These are phyloP conservation scores for Molossus molossus DNA, from an alignment of 2,797 vertebrate genomes.

Conservation along the genomic window DNA sequence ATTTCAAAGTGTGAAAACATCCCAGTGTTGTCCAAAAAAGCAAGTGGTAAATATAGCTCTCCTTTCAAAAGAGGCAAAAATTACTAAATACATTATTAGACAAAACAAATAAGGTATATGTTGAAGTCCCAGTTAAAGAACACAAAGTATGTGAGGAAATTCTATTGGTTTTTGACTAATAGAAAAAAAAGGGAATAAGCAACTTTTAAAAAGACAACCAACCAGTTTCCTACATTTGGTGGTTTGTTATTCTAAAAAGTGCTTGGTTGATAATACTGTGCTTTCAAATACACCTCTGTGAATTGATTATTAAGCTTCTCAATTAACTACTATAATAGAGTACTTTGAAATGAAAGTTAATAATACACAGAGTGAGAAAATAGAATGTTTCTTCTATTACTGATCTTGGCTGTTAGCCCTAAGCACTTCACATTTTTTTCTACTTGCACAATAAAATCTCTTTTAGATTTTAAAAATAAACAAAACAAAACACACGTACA, in stretches of 20 bases:
- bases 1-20: constrained; percentile 56
- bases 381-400: constrained; percentile 14
- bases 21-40: background rate
- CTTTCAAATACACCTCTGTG: background rate
- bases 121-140: constrained; percentile 19
- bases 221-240: background rate
- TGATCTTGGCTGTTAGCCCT: background rate
- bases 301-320: constrained; percentile 54
- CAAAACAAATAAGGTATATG: constrained; percentile 34
- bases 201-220: constrained; percentile 33
- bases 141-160: constrained; percentile 34
- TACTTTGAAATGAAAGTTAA: constrained; percentile 29
- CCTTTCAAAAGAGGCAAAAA: background rate
- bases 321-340: constrained; percentile 13
- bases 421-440: constrained; percentile 60
- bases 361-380: constrained; percentile 29
- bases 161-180: background rate
- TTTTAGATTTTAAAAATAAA: constrained; percentile 58
- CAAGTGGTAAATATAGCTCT: background rate
- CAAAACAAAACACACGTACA: constrained; percentile 10
- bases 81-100: constrained; percentile 33
- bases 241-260: constrained; percentile 42
- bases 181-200: constrained; percentile 15
- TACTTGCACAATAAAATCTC: constrained; percentile 2
- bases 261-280: background rate